Evolutionary conservation across 2,888 invertebrate species (phyloP).

Genomic region (Andricus curvator): DNA sequence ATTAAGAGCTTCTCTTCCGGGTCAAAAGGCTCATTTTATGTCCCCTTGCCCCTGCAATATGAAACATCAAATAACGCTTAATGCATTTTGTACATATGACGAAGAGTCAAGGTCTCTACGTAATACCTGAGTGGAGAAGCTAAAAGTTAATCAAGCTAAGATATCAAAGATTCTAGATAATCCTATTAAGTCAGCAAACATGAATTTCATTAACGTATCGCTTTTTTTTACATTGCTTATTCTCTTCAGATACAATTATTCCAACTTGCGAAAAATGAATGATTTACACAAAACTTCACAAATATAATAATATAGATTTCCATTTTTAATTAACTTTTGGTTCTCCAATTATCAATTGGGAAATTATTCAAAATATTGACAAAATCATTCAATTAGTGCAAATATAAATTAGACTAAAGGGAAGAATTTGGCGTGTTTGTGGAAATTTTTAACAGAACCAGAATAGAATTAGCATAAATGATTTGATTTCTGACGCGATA

Average conservation of each 20-base stretch:
- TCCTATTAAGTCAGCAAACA: neutral
- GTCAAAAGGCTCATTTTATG: conserved; percentile 71
- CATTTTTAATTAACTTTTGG: neutral
- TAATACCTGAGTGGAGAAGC: conserved; percentile 4
- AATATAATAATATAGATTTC: neutral
- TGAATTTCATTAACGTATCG: neutral
- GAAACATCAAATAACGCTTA: conserved; percentile 61
- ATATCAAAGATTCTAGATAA: conserved; percentile 22
- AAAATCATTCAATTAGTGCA: neutral
- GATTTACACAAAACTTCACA: neutral
- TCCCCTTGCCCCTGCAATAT: conserved; percentile 63
- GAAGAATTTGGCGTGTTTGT: neutral
- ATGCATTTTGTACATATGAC: conserved; percentile 51
- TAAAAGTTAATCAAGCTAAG: conserved; percentile 15
- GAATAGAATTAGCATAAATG: neutral
- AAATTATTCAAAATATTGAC: neutral
- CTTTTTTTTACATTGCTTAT: neutral
- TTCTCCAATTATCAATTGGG: neutral
- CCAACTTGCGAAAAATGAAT: neutral
- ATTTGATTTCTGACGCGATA: neutral
- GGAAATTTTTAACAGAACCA: neutral
- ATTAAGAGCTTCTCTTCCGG: conserved; percentile 67
- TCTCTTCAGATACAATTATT: neutral
- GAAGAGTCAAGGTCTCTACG: conserved; percentile 52
- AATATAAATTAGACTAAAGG: neutral